A percentile compares a stretch with the other conserved stretches of the same genome.
Conservation (phyloP, 2,797 vertebrate species). For the Coregonus ussuriensis region DNA sequence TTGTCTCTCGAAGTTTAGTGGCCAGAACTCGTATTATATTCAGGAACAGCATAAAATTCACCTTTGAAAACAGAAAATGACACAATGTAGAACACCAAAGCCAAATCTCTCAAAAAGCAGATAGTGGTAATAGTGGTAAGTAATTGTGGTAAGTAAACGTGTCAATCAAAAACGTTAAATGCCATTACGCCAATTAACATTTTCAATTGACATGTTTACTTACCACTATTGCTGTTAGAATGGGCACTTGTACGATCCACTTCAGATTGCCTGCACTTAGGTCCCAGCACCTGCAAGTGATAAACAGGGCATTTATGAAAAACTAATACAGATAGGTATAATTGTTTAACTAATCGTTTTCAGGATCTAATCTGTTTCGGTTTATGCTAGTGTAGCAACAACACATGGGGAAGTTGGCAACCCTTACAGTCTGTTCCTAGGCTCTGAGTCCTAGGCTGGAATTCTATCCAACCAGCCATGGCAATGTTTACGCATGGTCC, state of each 20-base stretch:
- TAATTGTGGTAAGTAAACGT: not conserved
- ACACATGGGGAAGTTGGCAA: not conserved
- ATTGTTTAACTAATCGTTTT: not conserved
- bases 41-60: slow-evolving; percentile 97
- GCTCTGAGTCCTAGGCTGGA: too few relatives aligned
- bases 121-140: not conserved
- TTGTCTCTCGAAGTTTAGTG: slow-evolving; percentile 95
- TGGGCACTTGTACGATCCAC: slow-evolving; percentile 96
- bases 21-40: slow-evolving; percentile 97
- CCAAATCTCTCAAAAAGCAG: not conserved
- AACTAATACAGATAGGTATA: not conserved
- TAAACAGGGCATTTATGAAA: slow-evolving; percentile 39
- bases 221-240: slow-evolving; percentile 92
- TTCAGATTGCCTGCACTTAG: slow-evolving; percentile 95
- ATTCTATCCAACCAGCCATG: too few relatives aligned
- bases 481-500: not conserved
- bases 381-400: not conserved
- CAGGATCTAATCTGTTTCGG: not conserved
- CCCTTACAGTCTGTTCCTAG: not conserved
- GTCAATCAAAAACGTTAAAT: not conserved
- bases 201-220: slow-evolving; percentile 58
- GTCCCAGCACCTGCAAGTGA: slow-evolving; percentile 90
- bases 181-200: not conserved
- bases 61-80: slow-evolving; percentile 68
- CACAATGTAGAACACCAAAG: slow-evolving; percentile 14